A percentile compares a stretch with the other conserved stretches of the same genome.
phyloP scores from a whole-genome alignment of 1,140 invertebrate genomes.

The Plectus sambesii region DNA sequence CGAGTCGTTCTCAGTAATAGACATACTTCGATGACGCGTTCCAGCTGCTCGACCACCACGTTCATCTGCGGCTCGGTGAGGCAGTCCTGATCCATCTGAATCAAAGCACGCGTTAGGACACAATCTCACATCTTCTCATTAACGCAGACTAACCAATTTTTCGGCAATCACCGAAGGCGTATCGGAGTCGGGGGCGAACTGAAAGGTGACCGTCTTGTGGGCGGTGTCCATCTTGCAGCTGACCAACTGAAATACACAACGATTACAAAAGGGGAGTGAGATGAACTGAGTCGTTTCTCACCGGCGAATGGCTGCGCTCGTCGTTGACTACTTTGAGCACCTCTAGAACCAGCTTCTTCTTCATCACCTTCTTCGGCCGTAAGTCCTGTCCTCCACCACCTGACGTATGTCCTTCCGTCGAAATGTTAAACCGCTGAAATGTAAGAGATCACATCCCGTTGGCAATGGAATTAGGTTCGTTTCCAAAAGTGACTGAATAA shows the following conservation, averaged over 20 bases:
- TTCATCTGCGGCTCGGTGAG: constrained; percentile 21
- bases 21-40: constrained; percentile 36
- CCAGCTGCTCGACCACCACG: constrained; percentile 32
- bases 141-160: constrained; percentile 25
- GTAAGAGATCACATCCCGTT: too few species aligned
- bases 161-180: constrained; percentile 27
- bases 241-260: constrained; percentile 28
- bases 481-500: too few species aligned
- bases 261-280: neutral
- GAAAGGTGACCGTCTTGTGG: constrained; percentile 39
- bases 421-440: too few species aligned
- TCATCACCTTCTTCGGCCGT: constrained; percentile 18
- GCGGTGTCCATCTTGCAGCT: constrained; percentile 40
- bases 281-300: too few species aligned
- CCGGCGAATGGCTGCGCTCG: constrained; percentile 27
- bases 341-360: constrained; percentile 35
- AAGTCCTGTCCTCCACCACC: too few species aligned
- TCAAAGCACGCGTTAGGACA: neutral
- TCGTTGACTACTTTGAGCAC: constrained; percentile 29
- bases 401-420: too few species aligned
- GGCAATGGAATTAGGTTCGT: too few species aligned
- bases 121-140: neutral
- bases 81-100: constrained; percentile 36
- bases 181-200: constrained; percentile 39
- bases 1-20: too few species aligned